phyloP scores from a whole-genome alignment of 1,140 invertebrate genomes.

The Stegodyphus mimosarum region DNA sequence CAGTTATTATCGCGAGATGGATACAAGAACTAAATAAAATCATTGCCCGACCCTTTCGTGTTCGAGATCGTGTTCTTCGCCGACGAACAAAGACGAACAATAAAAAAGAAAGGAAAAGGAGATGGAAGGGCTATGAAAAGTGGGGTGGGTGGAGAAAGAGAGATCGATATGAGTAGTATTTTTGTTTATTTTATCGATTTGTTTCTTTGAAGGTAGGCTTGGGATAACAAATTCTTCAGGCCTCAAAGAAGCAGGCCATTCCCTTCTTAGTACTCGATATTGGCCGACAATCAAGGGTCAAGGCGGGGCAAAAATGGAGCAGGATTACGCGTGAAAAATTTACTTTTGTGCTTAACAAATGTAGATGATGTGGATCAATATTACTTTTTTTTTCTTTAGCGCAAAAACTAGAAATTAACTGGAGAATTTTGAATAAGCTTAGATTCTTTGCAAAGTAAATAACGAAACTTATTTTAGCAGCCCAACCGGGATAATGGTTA shows the following conservation, averaged over 20 bases:
- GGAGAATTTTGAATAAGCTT: too few species aligned
- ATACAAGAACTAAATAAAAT: constrained; percentile 54
- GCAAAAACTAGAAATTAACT: too few species aligned
- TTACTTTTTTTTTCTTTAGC: too few species aligned
- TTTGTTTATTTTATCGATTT: constrained; percentile 47
- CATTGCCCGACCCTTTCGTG: constrained; percentile 46
- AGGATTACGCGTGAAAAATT: too few species aligned
- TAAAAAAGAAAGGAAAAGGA: constrained; percentile 16
- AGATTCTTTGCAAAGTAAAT: too few species aligned
- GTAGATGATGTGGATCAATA: too few species aligned
- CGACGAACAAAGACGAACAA: constrained; percentile 45
- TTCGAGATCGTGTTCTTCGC: constrained; percentile 51
- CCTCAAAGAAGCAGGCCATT: background rate
- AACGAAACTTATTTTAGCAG: too few species aligned
- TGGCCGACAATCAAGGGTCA: constrained; percentile 31
- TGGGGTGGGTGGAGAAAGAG: background rate
- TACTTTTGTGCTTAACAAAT: too few species aligned
- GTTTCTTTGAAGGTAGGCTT: constrained; percentile 13
- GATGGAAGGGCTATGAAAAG: background rate
- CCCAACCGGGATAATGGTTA: too few species aligned
- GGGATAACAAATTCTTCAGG: constrained; percentile 42
- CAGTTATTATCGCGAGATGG: constrained; percentile 41
- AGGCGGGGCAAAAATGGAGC: background rate
- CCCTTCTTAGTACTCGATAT: constrained; percentile 37
- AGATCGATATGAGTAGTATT: constrained; percentile 27